A percentile compares a stretch with the other conserved stretches of the same genome.
Conservation (phyloP, 2,888 invertebrate genomes). For the Chrysina gloriosa region DNA sequence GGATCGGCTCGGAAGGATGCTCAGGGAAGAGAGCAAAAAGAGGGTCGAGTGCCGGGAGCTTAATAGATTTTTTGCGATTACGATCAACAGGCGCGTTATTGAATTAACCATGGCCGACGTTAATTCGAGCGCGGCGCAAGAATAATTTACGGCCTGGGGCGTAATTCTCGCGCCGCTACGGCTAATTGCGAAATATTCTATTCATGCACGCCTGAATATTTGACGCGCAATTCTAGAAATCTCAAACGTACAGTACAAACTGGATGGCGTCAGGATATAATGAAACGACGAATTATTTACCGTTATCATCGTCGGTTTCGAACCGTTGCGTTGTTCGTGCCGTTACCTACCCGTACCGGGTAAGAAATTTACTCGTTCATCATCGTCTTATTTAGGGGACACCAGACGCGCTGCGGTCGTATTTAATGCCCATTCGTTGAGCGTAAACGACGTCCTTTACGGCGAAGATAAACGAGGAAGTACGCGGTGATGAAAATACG, state of each 20-base stretch:
- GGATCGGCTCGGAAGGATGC: not conserved
- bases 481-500: too few relatives aligned
- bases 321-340: too few relatives aligned
- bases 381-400: too few relatives aligned
- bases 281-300: conserved; percentile 24
- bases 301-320: conserved; percentile 17
- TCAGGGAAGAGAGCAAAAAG: not conserved
- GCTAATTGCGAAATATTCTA: conserved; percentile 40
- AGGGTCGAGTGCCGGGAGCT: too few relatives aligned
- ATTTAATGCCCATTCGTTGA: too few relatives aligned
- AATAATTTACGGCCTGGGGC: not conserved
- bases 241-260: conserved; percentile 4
- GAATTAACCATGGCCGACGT: conserved; percentile 5
- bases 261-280: conserved; percentile 8
- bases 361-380: too few relatives aligned
- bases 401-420: too few relatives aligned
- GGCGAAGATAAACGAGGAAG: too few relatives aligned
- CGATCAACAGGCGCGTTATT: conserved; percentile 30
- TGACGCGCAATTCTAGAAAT: conserved; percentile 30
- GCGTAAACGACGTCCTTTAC: too few relatives aligned
- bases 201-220: conserved; percentile 37
- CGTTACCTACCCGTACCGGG: too few relatives aligned
- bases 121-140: not conserved
- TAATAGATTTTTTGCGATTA: conserved; percentile 31
- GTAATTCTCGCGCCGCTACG: conserved; percentile 6